Base-by-base conservation (phyloP, 1,140 invertebrate genomes). In the Pseudobourletiella spinata region DNA sequence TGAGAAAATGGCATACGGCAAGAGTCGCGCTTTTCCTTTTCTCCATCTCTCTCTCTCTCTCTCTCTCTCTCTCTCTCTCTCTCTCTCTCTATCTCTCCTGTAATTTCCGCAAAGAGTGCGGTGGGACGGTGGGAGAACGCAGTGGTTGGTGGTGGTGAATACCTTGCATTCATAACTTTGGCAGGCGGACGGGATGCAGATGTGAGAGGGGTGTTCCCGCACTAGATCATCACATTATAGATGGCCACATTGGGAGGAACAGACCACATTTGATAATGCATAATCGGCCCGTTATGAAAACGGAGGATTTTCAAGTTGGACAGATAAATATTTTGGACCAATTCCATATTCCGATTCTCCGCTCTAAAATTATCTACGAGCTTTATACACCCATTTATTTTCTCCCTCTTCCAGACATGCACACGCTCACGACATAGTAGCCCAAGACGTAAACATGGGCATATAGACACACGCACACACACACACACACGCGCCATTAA, bases 261-360 rank as follows among this genome's bases (percentile, higher is more conserved):
- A 48, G 18, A 11, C 18, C 25, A 26, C 30, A 20, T 57, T 20
- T 11, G 32, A 42, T 42, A 43, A 57, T 42, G 26, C 39, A 25
- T 24, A 57, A 57, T 57, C 35, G 32, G 18, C 30, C 24, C 44
- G 35, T 43, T 43, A 57, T 57, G 35, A 57, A 57, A 57, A 57
- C 3, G 14, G 18, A 6, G n/a, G 26, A 22, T 57, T 57, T 57
- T 57, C 16, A 2, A 14, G 18, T 57, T 20, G 18, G 18, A 43
- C 35, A 14, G 55, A 57, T 42, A 42, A 57, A 55, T 42, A 25
- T 51, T 25, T 57, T 43, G 55, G 55, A 57, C 28, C 28, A 4
- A 4, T 18, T 56, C 55, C 55, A 57, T 57, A 43, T 57, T 25
- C 22, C 2, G 11, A 3, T 3, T 14, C 3, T 3, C 2, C 22